These are phyloP conservation scores for Sebastolobus alascanus DNA, from an alignment of 2,797 vertebrate species.

Conservation along the genomic window DNA sequence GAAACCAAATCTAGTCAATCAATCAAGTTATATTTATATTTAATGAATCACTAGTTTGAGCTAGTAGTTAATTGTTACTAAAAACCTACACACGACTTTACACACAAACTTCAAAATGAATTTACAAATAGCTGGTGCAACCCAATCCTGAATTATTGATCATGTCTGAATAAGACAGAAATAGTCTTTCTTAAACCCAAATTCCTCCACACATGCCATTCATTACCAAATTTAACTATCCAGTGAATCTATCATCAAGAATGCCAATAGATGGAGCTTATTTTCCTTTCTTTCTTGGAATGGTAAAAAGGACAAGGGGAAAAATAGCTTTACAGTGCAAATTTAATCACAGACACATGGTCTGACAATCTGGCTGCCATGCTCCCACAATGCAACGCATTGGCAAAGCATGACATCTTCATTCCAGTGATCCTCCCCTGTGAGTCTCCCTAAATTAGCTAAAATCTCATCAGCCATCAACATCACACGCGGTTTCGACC, in stretches of 20 bases:
- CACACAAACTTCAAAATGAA: background rate
- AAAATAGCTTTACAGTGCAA: constrained; percentile 37
- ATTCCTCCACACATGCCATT: constrained; percentile 55
- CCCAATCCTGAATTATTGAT: constrained; percentile 17
- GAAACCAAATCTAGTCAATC: background rate
- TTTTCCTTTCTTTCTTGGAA: constrained; percentile 37
- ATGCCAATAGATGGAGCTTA: constrained; percentile 45
- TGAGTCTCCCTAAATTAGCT: constrained; percentile 63
- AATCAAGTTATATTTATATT: background rate
- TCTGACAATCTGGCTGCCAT: constrained; percentile 41
- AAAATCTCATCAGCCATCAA: constrained; percentile 68
- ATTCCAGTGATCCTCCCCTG: constrained; percentile 39
- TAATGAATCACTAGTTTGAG: constrained; percentile 5
- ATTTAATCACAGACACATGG: constrained; percentile 64
- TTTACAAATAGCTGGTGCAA: constrained; percentile 4
- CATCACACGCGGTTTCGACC: constrained; percentile 55
- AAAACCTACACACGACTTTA: background rate
- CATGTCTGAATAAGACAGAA: constrained; percentile 12
- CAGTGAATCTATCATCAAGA: constrained; percentile 49
- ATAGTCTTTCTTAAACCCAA: constrained; percentile 5
- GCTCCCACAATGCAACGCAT: constrained; percentile 62
- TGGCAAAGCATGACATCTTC: constrained; percentile 64
- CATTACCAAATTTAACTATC: constrained; percentile 52
- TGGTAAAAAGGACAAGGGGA: constrained; percentile 42
- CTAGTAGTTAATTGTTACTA: background rate